Base-by-base conservation (phyloP, 2,888 invertebrate species). In the Drosophila paranaensis region DNA sequence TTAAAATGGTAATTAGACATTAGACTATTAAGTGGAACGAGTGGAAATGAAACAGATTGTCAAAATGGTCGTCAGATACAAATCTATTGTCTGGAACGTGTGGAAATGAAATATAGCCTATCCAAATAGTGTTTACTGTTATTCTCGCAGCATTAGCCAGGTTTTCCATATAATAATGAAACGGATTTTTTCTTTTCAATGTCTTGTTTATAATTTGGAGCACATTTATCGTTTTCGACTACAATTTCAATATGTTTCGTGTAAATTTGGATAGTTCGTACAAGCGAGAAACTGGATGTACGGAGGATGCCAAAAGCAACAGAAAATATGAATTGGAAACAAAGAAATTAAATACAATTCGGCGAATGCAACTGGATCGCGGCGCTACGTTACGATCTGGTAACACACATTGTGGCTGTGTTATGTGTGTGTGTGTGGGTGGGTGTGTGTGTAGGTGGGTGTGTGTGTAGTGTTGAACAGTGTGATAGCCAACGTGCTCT, bases 171-270 rank as follows among this genome's bases (percentile, higher is more conserved):
- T 45, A 3, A 25, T 8, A 25, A 8, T 1, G 25, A 25, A 25
- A 45, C 13, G 0, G 2, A 13, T 45, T 1, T 45, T 43, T 11
- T 25, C 27, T 27, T 37, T 13, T 4, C 13, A 37, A 37, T 13
- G 4, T 37, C 5, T 4, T 13, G 13, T 14, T 45, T 25, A 14
- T 14, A 13, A 20, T 27, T 27, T 46, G 27, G 2, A 27, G n/a
- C n/a, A n/a, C n/a, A n/a, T 48, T 45, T 14, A n/a, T 25, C 25
- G n/a, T 27, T 27, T n/a, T 35, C n/a, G 45, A 45, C 45, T 37
- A 57, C 45, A 46, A 57, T 57, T 57, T 57, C 2, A 46, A 37
- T 13, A 45, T 45, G n/a, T 35, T n/a, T 14, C 10, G 30, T 45
- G 35, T 13, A 9, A 58, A 50, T 58, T 58, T 50, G 9, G 50